phyloP scores from a whole-genome alignment of 2,888 invertebrate genomes.

The Aphidoletes aphidimyza region DNA sequence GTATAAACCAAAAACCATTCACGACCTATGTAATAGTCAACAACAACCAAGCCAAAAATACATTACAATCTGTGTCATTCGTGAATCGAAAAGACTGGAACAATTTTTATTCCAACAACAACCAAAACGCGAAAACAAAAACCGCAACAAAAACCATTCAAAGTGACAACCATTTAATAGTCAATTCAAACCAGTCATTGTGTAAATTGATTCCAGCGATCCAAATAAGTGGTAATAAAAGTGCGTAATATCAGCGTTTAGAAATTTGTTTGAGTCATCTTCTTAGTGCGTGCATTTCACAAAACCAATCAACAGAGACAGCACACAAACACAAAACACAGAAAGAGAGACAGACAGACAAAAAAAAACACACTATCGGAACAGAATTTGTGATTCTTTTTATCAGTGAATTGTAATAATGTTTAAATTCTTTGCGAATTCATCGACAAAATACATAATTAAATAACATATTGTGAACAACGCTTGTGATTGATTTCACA shows the following conservation, averaged over 20 bases:
- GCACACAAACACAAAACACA: not conserved
- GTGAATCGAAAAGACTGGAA: slow-evolving; percentile 48
- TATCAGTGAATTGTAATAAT: too few relatives aligned
- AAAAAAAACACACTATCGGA: not conserved
- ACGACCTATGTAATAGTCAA: not conserved
- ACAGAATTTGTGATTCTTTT: too few relatives aligned
- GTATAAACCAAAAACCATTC: not conserved
- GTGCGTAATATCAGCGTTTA: not conserved
- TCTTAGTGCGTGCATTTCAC: not conserved
- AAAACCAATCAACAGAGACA: too few relatives aligned
- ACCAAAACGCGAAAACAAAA: too few relatives aligned
- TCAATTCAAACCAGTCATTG: not conserved
- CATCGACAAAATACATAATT: slow-evolving; percentile 54
- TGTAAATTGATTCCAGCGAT: not conserved
- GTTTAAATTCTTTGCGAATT: slow-evolving; percentile 56
- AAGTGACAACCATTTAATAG: not conserved
- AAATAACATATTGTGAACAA: slow-evolving; percentile 49
- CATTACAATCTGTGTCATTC: slow-evolving; percentile 34
- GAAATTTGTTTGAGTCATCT: not conserved
- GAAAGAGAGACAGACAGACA: not conserved
- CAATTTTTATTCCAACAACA: too few relatives aligned
- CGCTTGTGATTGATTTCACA: slow-evolving; percentile 25
- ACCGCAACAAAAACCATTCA: not conserved
- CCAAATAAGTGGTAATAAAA: slow-evolving; percentile 2
- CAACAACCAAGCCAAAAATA: too few relatives aligned